Conservation (phyloP, 2,888 invertebrate genomes). For the Drosophila hamatofila region DNA sequence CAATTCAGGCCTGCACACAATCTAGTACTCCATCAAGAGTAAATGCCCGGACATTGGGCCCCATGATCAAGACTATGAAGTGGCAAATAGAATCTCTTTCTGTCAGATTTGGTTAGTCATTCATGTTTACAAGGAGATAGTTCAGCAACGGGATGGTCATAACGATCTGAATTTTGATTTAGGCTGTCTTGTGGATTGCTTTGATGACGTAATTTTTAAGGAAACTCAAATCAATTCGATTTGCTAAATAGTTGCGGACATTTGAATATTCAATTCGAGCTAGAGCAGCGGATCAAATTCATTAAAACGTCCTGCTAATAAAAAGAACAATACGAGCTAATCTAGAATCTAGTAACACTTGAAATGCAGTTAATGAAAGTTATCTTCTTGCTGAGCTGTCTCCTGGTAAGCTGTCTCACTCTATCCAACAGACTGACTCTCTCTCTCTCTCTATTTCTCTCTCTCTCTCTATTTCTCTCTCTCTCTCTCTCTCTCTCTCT, state of each 20-base stretch:
- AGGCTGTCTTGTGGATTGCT: background rate
- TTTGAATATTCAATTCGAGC: background rate
- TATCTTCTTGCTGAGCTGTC: background rate
- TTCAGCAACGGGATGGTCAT: background rate
- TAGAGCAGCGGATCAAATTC: background rate
- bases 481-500: background rate
- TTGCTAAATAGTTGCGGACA: no score
- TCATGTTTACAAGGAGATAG: conserved; percentile 13
- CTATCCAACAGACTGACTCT: background rate
- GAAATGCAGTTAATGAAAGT: background rate
- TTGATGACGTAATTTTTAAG: background rate
- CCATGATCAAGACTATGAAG: background rate
- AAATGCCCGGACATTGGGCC: background rate
- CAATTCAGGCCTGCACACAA: background rate
- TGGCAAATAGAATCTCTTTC: background rate
- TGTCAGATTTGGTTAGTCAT: no score
- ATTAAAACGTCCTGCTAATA: background rate
- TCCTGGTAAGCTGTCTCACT: background rate
- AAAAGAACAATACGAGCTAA: background rate
- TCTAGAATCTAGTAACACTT: background rate
- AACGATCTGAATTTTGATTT: conserved; percentile 2
- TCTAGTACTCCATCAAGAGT: background rate
- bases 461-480: background rate
- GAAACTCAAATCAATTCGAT: background rate
- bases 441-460: background rate